Evolutionary conservation across 2,797 vertebrate species (phyloP), one percentile per base, ranked within the genome.

Genomic region (Anguilla megastoma): DNA sequence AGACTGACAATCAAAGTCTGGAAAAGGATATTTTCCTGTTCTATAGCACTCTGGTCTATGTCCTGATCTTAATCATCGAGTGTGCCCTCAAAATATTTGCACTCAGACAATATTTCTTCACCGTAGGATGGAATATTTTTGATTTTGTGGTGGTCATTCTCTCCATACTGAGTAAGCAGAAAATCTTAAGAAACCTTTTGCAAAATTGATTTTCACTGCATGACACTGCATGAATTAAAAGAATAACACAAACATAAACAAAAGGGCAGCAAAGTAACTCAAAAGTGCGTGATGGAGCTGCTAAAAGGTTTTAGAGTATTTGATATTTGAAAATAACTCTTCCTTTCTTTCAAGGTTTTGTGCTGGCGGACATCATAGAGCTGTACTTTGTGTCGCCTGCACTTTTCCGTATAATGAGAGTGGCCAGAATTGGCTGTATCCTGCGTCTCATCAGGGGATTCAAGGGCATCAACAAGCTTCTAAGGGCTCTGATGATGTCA

Each of bases 401-500:
- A 0, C 96, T 99, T 48, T 99, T 99, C 93, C 97, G 97, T 54
- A 97, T 99, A 27, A 98, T 99, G 91, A 96, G 98, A 90, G 92
- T 99, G 93, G 98, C 97, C 0, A 96, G 98, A 88, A 99, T 99
- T 0, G 97, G 97, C 0, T 96, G 98, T 0, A 96, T 99, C 36
- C 95, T 99, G 80, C 96, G 98, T 41, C 95, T 99, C 69, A 98
- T 99, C 90, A 96, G 97, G 0, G 97, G 98, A 9, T 97, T 98
- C 0, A 99, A 99, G 90, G 98, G 98, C 83, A 98, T 99, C 91
- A 95, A 98, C 33, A 99, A 97, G 0, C 95, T 99, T 54, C 95
- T 99, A 52, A 98, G 98, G 0, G 98, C 98, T 6, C 94, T 99
- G 86, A 99, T 99, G 98, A 99, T 98, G 98, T 99, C 98, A 0